Conservation (phyloP, 2,888 invertebrate species). For the Polymixis flavicincta region DNA sequence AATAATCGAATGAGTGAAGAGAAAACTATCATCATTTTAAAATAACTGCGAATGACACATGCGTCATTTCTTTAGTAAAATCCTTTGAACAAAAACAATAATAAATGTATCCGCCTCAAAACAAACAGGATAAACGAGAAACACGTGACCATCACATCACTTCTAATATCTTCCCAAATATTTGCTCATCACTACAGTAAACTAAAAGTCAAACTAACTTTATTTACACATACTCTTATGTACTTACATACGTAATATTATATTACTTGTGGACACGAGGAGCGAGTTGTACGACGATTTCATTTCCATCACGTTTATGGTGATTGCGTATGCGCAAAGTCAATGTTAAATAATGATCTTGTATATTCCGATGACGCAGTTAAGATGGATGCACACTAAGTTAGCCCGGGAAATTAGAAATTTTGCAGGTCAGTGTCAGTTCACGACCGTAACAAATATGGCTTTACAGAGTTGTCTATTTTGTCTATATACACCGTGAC, state of each 20-base stretch:
- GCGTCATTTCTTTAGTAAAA: constrained; percentile 3
- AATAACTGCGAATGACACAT: constrained; percentile 1
- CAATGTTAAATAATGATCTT: constrained; percentile 47
- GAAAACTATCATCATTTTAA: neutral
- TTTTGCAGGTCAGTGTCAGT: no score
- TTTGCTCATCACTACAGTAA: constrained; percentile 60
- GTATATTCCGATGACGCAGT: constrained; percentile 28
- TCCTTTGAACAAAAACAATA: neutral
- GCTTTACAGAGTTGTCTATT: no score
- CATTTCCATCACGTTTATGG: constrained; percentile 41
- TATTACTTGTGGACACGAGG: constrained; percentile 32
- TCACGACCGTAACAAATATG: no score
- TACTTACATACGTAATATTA: constrained; percentile 39
- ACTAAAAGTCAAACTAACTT: constrained; percentile 45
- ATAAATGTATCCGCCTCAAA: constrained; percentile 32
- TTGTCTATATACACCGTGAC: no score
- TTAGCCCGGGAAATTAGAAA: no score
- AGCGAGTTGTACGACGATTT: neutral
- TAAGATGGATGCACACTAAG: no score
- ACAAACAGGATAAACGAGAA: constrained; percentile 15
- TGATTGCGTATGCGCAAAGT: constrained; percentile 41
- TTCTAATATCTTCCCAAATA: constrained; percentile 48
- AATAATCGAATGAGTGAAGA: neutral
- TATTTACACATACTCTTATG: constrained; percentile 52
- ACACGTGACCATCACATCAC: constrained; percentile 48